phyloP scores from a whole-genome alignment of 2,888 invertebrate genomes.

The Tachina fera region DNA sequence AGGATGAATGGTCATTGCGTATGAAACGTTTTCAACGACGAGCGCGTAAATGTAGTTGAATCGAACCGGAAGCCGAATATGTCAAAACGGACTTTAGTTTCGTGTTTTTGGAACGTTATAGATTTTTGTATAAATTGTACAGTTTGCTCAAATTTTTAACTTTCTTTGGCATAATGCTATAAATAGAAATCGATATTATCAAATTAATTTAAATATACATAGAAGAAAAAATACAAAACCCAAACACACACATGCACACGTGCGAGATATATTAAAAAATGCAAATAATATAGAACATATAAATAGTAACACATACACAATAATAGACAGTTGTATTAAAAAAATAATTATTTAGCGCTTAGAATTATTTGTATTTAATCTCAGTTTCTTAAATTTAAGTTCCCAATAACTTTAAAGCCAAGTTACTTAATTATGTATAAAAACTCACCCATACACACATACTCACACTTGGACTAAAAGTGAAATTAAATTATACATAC shows the following conservation, averaged over 20 bases:
- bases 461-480: neutral
- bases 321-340: conserved; percentile 28
- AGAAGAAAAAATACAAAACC: neutral
- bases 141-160: conserved; percentile 82
- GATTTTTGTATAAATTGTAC: conserved; percentile 83
- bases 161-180: conserved; percentile 82
- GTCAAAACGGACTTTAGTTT: conserved; percentile 82
- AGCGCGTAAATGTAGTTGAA: conserved; percentile 82
- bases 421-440: conserved; percentile 55
- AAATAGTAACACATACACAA: conserved; percentile 38
- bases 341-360: conserved; percentile 36
- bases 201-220: conserved; percentile 33
- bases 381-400: conserved; percentile 19
- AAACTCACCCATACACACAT: neutral
- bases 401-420: conserved; percentile 41
- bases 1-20: conserved; percentile 82
- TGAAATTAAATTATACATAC: neutral
- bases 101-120: conserved; percentile 82
- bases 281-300: conserved; percentile 29
- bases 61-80: conserved; percentile 83
- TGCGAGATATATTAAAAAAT: conserved; percentile 2
- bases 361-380: conserved; percentile 24
- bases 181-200: conserved; percentile 70
- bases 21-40: conserved; percentile 82
- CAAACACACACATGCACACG: neutral